These are phyloP conservation scores for Epinotia ramella DNA, from an alignment of 2,888 invertebrate species.

Conservation along the genomic window DNA sequence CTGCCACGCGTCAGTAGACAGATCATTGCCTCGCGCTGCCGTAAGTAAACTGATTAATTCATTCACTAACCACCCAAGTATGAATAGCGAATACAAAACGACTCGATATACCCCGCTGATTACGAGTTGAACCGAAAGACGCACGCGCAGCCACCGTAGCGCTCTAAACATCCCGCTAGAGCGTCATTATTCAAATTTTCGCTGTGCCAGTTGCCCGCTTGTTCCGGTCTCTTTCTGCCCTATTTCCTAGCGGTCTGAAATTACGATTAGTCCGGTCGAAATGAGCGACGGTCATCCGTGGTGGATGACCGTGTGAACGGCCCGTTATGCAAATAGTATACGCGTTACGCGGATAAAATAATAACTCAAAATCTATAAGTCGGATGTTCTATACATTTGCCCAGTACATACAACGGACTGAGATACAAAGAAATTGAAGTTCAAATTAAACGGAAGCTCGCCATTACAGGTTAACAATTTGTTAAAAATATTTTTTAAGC, in stretches of 20 bases:
- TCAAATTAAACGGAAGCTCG: constrained; percentile 40
- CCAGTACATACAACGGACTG: not conserved
- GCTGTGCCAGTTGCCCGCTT: constrained; percentile 82
- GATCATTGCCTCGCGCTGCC: constrained; percentile 38
- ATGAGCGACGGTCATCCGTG: constrained; percentile 80
- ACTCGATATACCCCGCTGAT: constrained; percentile 56
- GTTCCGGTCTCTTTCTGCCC: constrained; percentile 83
- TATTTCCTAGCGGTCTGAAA: constrained; percentile 80
- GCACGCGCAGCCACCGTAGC: constrained; percentile 73
- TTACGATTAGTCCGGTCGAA: constrained; percentile 81
- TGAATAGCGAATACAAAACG: constrained; percentile 45
- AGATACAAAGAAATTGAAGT: constrained; percentile 8
- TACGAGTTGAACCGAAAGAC: constrained; percentile 58
- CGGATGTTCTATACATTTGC: constrained; percentile 37
- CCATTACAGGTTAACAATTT: constrained; percentile 34
- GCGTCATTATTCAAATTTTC: constrained; percentile 84
- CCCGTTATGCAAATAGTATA: constrained; percentile 76
- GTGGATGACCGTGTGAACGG: constrained; percentile 81
- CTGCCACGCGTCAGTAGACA: constrained; percentile 34
- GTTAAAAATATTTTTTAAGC: constrained; percentile 27
- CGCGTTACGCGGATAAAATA: constrained; percentile 61
- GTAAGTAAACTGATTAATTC: constrained; percentile 35
- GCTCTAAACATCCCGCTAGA: constrained; percentile 79
- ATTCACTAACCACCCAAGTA: constrained; percentile 26
- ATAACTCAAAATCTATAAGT: constrained; percentile 40